Conservation (phyloP, 2,113 vertebrate species). For the Butastur rufipennis region DNA sequence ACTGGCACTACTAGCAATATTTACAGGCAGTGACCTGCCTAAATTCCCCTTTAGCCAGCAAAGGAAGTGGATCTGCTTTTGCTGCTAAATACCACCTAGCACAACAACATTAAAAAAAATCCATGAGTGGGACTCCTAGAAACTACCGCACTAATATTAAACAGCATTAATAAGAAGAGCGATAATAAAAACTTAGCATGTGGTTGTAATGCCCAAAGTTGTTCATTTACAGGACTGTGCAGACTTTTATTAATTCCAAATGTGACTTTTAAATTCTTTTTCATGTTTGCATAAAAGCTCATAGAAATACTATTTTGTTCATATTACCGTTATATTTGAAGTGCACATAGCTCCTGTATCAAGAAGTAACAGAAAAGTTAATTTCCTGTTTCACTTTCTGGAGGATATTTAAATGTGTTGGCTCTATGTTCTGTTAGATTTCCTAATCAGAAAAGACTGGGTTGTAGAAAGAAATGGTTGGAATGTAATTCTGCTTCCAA, state of each 20-base stretch:
- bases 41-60: background rate
- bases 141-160: background rate
- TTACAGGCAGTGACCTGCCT: background rate
- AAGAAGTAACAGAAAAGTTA: constrained; percentile 46
- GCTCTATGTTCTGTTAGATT: constrained; percentile 48
- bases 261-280: background rate
- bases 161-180: background rate
- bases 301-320: background rate
- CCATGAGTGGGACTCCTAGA: background rate
- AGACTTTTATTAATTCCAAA: constrained; percentile 31
- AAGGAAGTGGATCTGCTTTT: background rate
- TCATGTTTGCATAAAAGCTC: background rate
- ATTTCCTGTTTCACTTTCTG: constrained; percentile 70
- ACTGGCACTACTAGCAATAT: background rate
- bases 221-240: background rate
- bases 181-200: background rate
- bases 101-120: background rate
- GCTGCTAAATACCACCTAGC: background rate
- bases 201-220: background rate
- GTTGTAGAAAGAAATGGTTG: constrained; percentile 27
- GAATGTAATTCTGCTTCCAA: constrained; percentile 58
- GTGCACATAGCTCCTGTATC: background rate
- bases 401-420: constrained; percentile 40
- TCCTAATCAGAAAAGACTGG: constrained; percentile 55
- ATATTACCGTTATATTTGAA: background rate